Evolutionary conservation across 2,113 vertebrate genomes (phyloP).

Genomic region (Gambusia affinis): DNA sequence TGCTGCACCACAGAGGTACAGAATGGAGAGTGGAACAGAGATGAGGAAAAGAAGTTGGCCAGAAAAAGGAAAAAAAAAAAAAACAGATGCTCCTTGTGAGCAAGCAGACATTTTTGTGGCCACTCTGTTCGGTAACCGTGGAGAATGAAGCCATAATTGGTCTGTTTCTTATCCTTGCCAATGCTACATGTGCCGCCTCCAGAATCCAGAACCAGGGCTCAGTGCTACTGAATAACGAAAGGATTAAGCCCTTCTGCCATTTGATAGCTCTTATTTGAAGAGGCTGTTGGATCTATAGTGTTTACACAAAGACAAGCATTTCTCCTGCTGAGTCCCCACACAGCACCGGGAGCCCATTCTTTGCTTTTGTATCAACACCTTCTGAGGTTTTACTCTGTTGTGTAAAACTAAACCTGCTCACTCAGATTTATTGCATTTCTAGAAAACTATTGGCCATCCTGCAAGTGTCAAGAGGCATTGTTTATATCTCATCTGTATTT

Average conservation of each 20-base stretch:
- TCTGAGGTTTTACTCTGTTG: constrained; percentile 1
- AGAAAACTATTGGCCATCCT: not conserved
- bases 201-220: constrained; percentile 47
- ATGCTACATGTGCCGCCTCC: constrained; percentile 43
- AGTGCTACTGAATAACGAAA: constrained; percentile 58
- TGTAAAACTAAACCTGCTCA: constrained; percentile 24
- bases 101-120: constrained; percentile 69
- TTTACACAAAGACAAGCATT: constrained; percentile 57
- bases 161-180: constrained; percentile 35
- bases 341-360: constrained; percentile 9
- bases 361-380: constrained; percentile 20
- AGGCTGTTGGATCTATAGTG: constrained; percentile 51
- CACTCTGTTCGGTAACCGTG: constrained; percentile 68
- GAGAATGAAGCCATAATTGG: constrained; percentile 69
- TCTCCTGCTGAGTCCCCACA: constrained; percentile 23
- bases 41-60: constrained; percentile 31
- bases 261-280: constrained; percentile 58
- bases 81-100: constrained; percentile 59
- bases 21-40: constrained; percentile 6
- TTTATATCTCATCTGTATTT: not conserved
- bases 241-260: constrained; percentile 64
- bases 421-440: constrained; percentile 12
- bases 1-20: constrained; percentile 22
- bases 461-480: not conserved
- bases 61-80: constrained; percentile 6